Conservation (phyloP, 2,113 vertebrate species). For the Pionites leucogaster region DNA sequence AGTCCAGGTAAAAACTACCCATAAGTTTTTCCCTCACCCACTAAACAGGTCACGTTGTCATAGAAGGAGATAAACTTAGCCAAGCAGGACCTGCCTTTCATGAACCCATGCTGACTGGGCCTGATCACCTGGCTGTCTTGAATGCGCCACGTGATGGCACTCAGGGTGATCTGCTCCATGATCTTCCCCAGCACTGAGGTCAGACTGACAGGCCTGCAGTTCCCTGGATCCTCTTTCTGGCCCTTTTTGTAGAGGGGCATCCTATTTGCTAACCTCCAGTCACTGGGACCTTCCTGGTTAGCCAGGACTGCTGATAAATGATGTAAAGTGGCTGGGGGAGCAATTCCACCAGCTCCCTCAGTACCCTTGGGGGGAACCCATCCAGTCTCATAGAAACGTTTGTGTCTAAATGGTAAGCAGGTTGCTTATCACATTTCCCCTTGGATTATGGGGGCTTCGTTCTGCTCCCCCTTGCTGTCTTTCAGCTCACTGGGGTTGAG, state of each 20-base stretch:
- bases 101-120: background rate
- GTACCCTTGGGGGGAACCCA: too few relatives aligned
- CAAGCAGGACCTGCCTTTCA: background rate
- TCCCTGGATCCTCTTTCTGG: background rate
- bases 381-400: rapidly evolving
- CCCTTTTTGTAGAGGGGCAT: background rate
- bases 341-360: background rate
- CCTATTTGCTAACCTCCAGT: background rate
- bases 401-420: background rate
- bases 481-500: background rate
- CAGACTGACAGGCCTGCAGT: background rate
- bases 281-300: background rate
- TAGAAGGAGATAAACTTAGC: background rate
- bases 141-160: rapidly evolving
- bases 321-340: background rate
- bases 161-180: background rate
- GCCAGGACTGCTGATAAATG: background rate
- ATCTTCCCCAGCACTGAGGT: too few relatives aligned
- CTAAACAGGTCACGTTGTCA: background rate
- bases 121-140: background rate
- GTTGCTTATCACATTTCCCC: background rate
- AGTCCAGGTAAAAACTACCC: background rate
- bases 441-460: background rate
- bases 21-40: background rate
- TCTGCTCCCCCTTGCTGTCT: background rate